Conservation (phyloP, 2,888 invertebrate species). For the Xestia ashworthii region DNA sequence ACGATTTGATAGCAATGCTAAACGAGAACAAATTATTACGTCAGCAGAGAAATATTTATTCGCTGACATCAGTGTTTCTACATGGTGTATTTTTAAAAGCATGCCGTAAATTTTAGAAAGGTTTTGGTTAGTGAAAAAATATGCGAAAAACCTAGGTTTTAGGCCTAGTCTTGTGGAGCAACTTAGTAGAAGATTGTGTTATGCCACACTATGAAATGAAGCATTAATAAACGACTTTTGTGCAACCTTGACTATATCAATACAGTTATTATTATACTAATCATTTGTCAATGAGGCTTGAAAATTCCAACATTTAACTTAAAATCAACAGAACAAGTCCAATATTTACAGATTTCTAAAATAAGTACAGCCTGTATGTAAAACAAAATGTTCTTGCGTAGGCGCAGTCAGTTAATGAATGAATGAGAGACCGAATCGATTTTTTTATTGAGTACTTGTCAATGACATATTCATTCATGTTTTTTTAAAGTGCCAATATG, state of each 20-base stretch:
- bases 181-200: neutral
- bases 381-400: conserved; percentile 59
- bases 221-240: neutral
- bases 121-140: neutral
- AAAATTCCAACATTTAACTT: neutral
- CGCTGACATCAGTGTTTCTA: conserved; percentile 70
- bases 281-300: neutral
- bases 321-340: neutral
- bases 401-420: conserved; percentile 68
- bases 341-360: conserved; percentile 30
- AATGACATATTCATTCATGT: conserved; percentile 65
- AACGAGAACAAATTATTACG: conserved; percentile 67
- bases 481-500: conserved; percentile 55
- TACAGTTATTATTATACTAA: neutral
- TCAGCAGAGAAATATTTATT: conserved; percentile 70
- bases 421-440: conserved; percentile 53
- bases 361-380: conserved; percentile 49
- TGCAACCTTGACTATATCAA: neutral
- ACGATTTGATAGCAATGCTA: conserved; percentile 48
- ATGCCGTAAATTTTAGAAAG: neutral
- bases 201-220: neutral
- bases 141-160: neutral
- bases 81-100: conserved; percentile 40
- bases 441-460: conserved; percentile 64
- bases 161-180: neutral